These are phyloP conservation scores for Hypercompe scribonia DNA, from an alignment of 2,888 invertebrate species.

Conservation along the genomic window DNA sequence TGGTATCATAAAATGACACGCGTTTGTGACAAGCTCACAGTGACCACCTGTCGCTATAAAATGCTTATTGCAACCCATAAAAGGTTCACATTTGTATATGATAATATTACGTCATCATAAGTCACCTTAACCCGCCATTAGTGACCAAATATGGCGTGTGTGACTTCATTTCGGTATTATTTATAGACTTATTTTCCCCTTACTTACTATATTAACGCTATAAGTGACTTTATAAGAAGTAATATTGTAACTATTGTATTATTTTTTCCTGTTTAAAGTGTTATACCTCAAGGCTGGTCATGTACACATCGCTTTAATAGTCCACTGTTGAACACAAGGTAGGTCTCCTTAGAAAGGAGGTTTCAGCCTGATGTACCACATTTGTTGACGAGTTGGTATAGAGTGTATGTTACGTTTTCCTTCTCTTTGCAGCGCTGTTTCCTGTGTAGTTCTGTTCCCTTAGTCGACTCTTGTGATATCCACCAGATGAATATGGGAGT, in stretches of 20 bases:
- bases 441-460: too few species aligned
- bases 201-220: background rate
- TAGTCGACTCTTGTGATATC: too few species aligned
- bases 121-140: constrained; percentile 14
- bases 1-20: background rate
- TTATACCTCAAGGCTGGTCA: background rate
- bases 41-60: constrained; percentile 11
- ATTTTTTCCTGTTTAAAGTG: background rate
- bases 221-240: background rate
- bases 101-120: constrained; percentile 7
- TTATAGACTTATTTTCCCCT: constrained; percentile 1
- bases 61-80: background rate
- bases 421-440: too few species aligned
- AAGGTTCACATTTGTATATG: background rate
- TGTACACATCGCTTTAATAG: background rate
- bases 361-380: too few species aligned
- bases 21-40: background rate
- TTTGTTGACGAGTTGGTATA: too few species aligned
- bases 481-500: too few species aligned
- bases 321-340: too few species aligned
- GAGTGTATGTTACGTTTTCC: too few species aligned
- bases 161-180: background rate
- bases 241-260: background rate
- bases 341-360: too few species aligned
- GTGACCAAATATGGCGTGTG: constrained; percentile 1